Evolutionary conservation across 2,113 vertebrate species (phyloP).

Genomic region (Prionailurus bengalensis): DNA sequence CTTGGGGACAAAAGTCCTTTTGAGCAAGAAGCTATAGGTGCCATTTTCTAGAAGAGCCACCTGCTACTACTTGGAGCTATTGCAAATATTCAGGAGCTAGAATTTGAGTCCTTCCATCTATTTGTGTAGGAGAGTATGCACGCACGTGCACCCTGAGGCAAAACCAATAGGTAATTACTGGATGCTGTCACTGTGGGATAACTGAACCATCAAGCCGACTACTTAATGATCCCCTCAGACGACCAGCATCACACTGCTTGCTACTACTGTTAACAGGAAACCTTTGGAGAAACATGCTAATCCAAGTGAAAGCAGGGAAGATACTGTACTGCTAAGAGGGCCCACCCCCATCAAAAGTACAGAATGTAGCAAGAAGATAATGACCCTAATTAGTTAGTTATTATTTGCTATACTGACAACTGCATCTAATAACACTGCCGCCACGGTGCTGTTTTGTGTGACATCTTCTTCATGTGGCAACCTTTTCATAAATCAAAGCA

Average conservation of each 20-base stretch:
- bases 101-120: background rate
- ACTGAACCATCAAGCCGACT: background rate
- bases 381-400: slow-evolving; percentile 83
- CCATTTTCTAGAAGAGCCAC: slow-evolving; percentile 58
- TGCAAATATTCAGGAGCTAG: background rate
- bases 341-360: background rate
- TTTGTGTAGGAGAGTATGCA: background rate
- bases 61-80: slow-evolving; percentile 57
- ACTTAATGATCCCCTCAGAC: background rate
- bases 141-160: background rate
- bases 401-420: slow-evolving; percentile 80
- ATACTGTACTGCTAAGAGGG: background rate
- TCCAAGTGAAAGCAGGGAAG: background rate
- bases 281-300: background rate
- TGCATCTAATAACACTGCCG: slow-evolving; percentile 64
- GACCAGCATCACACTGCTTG: background rate
- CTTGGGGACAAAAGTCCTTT: slow-evolving; percentile 61
- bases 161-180: slow-evolving; percentile 36
- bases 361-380: slow-evolving; percentile 66
- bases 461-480: slow-evolving; percentile 84
- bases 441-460: slow-evolving; percentile 81
- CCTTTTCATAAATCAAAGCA: slow-evolving; percentile 87
- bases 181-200: background rate
- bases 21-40: slow-evolving; percentile 54
- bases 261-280: background rate